Evolutionary conservation across 2,888 invertebrate species (phyloP), one percentile per base, ranked within the genome.

Genomic region (Drosophila maculinotata): DNA sequence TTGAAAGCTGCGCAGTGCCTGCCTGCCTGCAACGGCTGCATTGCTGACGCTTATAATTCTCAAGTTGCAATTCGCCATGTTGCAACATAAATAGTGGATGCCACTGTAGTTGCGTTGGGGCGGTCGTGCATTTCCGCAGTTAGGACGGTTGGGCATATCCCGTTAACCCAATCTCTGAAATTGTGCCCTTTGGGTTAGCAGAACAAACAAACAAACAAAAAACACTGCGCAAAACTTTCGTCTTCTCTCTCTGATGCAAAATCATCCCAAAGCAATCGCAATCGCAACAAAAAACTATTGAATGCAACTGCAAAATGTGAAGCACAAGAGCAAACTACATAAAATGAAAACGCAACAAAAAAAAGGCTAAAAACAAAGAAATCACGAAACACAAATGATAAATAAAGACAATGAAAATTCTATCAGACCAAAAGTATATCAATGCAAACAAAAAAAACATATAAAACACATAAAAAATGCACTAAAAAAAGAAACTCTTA

Each of bases 61-160:
- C 82, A 87, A 86, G 39, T 71, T 49, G 49, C 4, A 49, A 57
- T 89, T 80, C 62, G n/a, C 23, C 0, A 0, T 8, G 6, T 3
- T 9, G 48, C 12, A 3, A 53, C 31, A 66, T 87, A 87, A 77
- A 82, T 87, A 84, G 14, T 49, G 58, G 33, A 3, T 42, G n/a
- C 26, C 15, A 17, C 3, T 9, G 12, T 12, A 7, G 17, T 35
- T 20, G 28, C 6, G 10, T 39, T 53, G 84, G 80, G 89, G 87
- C 88, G 87, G 89, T 87, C 89, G 79, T 66, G 88, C 70, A 77
- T 87, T 87, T 75, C 76, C 71, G 80, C 89, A 88, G 82, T 62
- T 53, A 63, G 45, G 58, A 73, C 87, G 87, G 87, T 89, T 87
- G 89, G 87, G 48, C 89, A 89, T 87, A 89, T 41, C 80, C 87